Percentiles rank a stretch among this genome's conserved stretches.
phyloP scores from a whole-genome alignment of 2,113 vertebrate species.

The Orientallactaga bullata region DNA sequence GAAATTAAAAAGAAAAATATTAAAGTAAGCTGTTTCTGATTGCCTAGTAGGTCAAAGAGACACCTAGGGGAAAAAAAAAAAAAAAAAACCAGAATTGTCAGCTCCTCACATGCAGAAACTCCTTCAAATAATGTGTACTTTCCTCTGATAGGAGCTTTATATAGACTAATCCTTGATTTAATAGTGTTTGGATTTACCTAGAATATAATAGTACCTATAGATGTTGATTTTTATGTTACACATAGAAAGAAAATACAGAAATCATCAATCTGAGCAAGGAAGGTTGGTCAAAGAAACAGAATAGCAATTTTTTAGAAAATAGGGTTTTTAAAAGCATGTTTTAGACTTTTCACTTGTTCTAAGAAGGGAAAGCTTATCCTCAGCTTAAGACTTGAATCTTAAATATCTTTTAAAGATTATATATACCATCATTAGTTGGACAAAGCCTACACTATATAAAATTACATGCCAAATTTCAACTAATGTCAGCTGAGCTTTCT shows the following conservation, averaged over 20 bases:
- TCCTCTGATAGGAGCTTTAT: background rate
- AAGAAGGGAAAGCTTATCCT: constrained; percentile 29
- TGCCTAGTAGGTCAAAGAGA: constrained; percentile 14
- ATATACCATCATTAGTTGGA: background rate
- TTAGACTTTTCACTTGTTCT: background rate
- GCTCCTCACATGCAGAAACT: background rate
- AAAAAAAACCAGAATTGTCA: background rate
- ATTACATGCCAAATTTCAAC: constrained; percentile 50
- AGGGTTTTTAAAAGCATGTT: background rate
- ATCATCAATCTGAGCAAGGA: constrained; percentile 11
- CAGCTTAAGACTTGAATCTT: background rate
- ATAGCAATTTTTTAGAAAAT: constrained; percentile 1
- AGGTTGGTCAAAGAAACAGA: constrained; percentile 44
- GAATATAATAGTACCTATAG: background rate
- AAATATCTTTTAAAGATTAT: constrained; percentile 51
- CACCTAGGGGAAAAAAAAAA: background rate
- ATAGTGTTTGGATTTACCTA: constrained; percentile 35
- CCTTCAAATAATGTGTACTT: background rate
- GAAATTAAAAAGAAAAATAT: background rate
- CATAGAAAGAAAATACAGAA: constrained; percentile 47
- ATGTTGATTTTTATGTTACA: background rate
- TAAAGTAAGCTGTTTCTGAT: constrained; percentile 1
- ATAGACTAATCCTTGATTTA: background rate
- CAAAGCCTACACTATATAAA: constrained; percentile 45
- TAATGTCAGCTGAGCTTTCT: background rate